Conservation (phyloP, 2,113 vertebrate species). For the Shinisaurus crocodilurus region DNA sequence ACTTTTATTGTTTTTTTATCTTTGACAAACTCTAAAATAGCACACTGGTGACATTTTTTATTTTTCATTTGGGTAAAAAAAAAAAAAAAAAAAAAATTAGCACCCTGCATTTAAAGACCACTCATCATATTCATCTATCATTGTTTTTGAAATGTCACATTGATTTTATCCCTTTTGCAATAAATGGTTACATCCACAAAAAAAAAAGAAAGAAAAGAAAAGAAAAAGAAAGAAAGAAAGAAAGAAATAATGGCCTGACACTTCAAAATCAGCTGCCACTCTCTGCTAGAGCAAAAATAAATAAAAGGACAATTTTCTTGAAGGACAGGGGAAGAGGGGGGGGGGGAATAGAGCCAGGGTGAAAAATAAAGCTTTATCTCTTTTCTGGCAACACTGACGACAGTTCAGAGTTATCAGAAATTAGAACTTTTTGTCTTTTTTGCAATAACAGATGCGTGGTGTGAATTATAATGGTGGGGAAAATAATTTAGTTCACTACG, state of each 20-base stretch:
- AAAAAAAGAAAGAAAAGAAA: not conserved
- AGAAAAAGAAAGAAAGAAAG: not conserved
- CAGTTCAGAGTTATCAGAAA: slow-evolving; percentile 38
- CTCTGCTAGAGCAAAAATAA: slow-evolving; percentile 75
- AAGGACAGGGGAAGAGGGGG: not conserved
- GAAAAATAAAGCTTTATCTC: slow-evolving; percentile 23
- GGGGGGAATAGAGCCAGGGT: not conserved
- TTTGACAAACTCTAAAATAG: slow-evolving; percentile 79
- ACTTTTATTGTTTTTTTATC: slow-evolving; percentile 79
- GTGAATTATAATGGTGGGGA: not conserved
- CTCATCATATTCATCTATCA: slow-evolving; percentile 79
- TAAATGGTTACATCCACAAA: slow-evolving; percentile 10
- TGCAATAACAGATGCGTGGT: not conserved
- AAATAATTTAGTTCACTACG: not conserved
- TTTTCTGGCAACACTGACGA: not conserved
- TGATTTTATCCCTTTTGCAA: slow-evolving; percentile 79
- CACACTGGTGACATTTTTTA: slow-evolving; percentile 76
- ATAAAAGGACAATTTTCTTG: slow-evolving; percentile 77
- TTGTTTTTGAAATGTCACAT: slow-evolving; percentile 83
- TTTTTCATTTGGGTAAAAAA: slow-evolving; percentile 37
- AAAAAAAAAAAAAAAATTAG: slow-evolving; percentile 77
- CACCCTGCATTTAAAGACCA: slow-evolving; percentile 76
- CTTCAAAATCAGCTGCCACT: slow-evolving; percentile 79
- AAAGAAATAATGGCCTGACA: slow-evolving; percentile 74
- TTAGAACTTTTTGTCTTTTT: slow-evolving; percentile 10